These are phyloP conservation scores for Oreohelix idahoensis DNA, from an alignment of 1,140 invertebrate genomes.

Conservation along the genomic window DNA sequence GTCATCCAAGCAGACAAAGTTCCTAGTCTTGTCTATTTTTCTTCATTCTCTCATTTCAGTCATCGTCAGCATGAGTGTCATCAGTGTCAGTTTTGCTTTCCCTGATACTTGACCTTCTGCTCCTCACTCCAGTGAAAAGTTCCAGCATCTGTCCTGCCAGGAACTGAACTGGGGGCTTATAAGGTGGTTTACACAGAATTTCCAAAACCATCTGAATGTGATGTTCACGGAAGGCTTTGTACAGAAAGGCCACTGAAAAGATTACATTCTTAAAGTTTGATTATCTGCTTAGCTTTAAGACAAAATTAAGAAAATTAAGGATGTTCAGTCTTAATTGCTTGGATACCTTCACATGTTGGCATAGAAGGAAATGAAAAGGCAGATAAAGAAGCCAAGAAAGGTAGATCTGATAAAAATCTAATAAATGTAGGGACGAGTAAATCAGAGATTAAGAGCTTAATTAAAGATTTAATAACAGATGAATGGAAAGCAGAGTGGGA, in stretches of 20 bases:
- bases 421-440: too few species aligned
- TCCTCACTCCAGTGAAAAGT: neutral
- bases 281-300: neutral
- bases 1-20: too few species aligned
- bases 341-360: too few species aligned
- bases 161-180: conserved; percentile 5
- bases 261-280: too few species aligned
- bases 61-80: neutral
- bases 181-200: conserved; percentile 4
- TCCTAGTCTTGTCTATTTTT: too few species aligned
- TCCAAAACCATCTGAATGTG: conserved; percentile 21
- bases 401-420: too few species aligned
- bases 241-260: conserved; percentile 21
- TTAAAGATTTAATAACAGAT: too few species aligned
- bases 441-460: too few species aligned
- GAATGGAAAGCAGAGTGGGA: too few species aligned
- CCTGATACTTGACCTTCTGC: neutral
- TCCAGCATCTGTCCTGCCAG: conserved; percentile 1
- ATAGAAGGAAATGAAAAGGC: too few species aligned
- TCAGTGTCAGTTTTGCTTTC: neutral
- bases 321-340: neutral
- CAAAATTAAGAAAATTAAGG: neutral
- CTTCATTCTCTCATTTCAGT: too few species aligned
- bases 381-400: too few species aligned
- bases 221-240: conserved; percentile 15